A percentile compares a stretch with the other conserved stretches of the same genome.
phyloP scores from a whole-genome alignment of 2,113 vertebrate genomes.

The Myiopsitta monachus region DNA sequence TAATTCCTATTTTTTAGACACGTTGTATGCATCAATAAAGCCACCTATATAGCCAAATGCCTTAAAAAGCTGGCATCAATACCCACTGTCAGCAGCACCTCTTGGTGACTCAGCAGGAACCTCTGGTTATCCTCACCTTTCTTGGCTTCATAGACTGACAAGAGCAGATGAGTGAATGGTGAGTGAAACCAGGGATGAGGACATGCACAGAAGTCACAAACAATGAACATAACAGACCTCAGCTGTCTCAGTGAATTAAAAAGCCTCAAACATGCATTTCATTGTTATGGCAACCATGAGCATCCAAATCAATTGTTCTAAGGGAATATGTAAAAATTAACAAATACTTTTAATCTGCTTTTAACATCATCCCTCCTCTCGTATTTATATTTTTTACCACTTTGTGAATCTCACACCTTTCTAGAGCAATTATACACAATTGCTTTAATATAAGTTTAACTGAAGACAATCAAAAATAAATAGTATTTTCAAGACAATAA shows the following conservation, averaged over 20 bases:
- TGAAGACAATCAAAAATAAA: background rate
- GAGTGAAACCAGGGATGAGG: background rate
- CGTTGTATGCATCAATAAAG: background rate
- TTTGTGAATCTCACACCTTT: background rate
- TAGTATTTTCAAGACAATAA: background rate
- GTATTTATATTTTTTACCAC: background rate
- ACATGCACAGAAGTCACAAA: background rate
- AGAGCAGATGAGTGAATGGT: background rate
- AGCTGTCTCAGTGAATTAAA: background rate
- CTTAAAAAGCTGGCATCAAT: background rate
- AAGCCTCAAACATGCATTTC: background rate
- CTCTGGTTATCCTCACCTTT: background rate
- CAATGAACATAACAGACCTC: background rate
- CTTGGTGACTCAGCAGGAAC: background rate
- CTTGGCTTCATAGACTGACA: background rate
- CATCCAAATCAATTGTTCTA: conserved; percentile 36
- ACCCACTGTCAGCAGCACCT: background rate
- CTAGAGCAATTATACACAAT: background rate
- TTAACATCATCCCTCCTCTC: background rate
- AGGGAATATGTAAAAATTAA: conserved; percentile 31
- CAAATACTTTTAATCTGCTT: conserved; percentile 6
- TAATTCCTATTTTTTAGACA: background rate
- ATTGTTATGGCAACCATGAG: conserved; percentile 28
- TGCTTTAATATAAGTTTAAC: background rate
- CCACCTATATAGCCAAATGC: background rate